Base-by-base conservation (phyloP, 2,113 vertebrate species). In the Athene cunicularia region DNA sequence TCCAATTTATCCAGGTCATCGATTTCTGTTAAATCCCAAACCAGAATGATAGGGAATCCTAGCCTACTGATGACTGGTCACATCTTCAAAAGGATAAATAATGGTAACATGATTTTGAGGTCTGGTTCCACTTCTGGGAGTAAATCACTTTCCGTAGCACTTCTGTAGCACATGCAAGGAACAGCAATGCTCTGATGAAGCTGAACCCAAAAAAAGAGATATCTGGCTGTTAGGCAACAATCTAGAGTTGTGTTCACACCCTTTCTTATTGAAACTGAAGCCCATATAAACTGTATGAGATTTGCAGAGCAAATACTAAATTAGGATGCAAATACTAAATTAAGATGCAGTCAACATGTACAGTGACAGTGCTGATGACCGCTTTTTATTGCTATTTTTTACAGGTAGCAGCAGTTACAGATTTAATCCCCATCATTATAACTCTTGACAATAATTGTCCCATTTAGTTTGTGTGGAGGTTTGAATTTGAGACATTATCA, bases 241-340 rank as follows among this genome's bases (percentile, higher is more conserved):
- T 62, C 49, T 90, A 68, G 93, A 88, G 66, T 39, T 58, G 19
- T n/a, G 14, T 80, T 64, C 67, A 66, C 33, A 52, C 5, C 2
- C 37, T 80, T 90, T 82, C 26, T 45, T 73, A 16, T 32, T 86
- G 67, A 86, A 90, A 76, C 8, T 39, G 62, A 86, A 92, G 16
- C 22, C 43, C 35, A 58, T 49, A 5, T 8, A 66, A 28, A 37
- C 2, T 0, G 0, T 12, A 62, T 59, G 50, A 88, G 18, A 88
- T 90, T 32, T 86, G 24, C 32, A 83, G 63, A 86, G 49, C 20
- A 64, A 58, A 32, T 62, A 33, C 16, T 66, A 41, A 83, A 60
- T 62, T 47, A 23, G 17, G 45, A 21, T 47, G 53, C 20, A 64
- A 58, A 32, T 62, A 33, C 16, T 66, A 45, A 83, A 60, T 62